phyloP scores from a whole-genome alignment of 2,888 invertebrate genomes.

The Phortica magna region DNA sequence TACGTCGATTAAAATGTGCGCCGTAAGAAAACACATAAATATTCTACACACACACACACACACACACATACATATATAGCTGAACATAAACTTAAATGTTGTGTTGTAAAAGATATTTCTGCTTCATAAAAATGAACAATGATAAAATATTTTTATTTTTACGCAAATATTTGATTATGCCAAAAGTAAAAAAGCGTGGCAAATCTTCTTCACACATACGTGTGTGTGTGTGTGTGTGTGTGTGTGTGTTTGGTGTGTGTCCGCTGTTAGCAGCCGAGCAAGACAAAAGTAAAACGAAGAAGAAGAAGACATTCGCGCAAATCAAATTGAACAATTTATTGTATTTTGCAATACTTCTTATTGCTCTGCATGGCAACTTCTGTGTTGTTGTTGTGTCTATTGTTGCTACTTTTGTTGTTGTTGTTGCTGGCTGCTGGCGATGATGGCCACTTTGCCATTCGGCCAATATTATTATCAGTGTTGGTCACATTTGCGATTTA shows the following conservation, averaged over 20 bases:
- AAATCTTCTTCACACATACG: not conserved
- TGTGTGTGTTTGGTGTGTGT: too few relatives aligned
- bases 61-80: not conserved
- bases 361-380: not conserved
- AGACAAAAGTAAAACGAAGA: too few relatives aligned
- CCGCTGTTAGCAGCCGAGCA: too few relatives aligned
- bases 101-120: not conserved
- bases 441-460: not conserved
- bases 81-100: not conserved
- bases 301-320: not conserved
- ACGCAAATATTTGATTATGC: slow-evolving; percentile 19
- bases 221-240: too few relatives aligned
- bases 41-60: not conserved
- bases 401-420: not conserved
- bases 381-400: not conserved
- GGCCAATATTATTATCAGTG: slow-evolving; percentile 2
- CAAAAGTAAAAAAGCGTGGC: not conserved
- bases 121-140: not conserved
- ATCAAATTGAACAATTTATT: slow-evolving; percentile 24
- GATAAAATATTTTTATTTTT: slow-evolving; percentile 12
- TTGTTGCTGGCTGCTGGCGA: not conserved
- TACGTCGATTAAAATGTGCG: not conserved
- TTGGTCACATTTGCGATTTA: not conserved
- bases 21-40: not conserved
- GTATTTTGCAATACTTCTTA: not conserved